Base-by-base conservation (phyloP, 2,888 invertebrate genomes). In the Bursaphelenchus okinawaensis region DNA sequence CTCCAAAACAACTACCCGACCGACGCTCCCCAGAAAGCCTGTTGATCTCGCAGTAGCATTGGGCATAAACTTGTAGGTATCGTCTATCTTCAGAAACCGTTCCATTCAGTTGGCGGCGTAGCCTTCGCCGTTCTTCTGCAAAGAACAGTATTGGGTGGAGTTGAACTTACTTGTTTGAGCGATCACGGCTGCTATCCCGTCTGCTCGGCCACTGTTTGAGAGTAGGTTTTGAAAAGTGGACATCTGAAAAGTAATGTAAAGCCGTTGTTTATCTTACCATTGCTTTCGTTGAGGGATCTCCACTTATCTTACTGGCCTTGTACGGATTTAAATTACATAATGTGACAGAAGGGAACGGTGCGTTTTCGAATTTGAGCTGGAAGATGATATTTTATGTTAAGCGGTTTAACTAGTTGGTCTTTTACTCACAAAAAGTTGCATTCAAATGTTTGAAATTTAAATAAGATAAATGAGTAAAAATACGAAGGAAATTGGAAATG, bases 341-440 rank as follows among this genome's bases (percentile, higher is more conserved):
- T 12, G 81, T 82, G 9, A 81, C 79, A 6, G 78, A 75, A 0
- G 81, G 81, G 63, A 81, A 81, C 24, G 80, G 79, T 8, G 80
- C 79, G 40, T 81, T 82, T 74, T 82, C 79, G 59, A 82, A 81
- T 79, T 81, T 81, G 52, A 81, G 70, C 81, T 81, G n/a, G n/a
- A n/a, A n/a, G n/a, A n/a, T n/a, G n/a, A n/a, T n/a, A n/a, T n/a
- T n/a, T n/a, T n/a, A n/a, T n/a, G n/a, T n/a, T n/a, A n/a, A n/a
- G n/a, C n/a, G n/a, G n/a, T n/a, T n/a, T n/a, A n/a, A n/a, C n/a
- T n/a, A n/a, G n/a, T n/a, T n/a, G n/a, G n/a, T n/a, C n/a, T n/a
- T n/a, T n/a, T n/a, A n/a, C n/a, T n/a, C n/a, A n/a, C n/a, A n/a
- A n/a, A n/a, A n/a, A n/a, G n/a, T n/a, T n/a, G n/a, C n/a, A n/a